Evolutionary conservation across 2,797 vertebrate genomes (phyloP).

Genomic region (Galaxias olidus): DNA sequence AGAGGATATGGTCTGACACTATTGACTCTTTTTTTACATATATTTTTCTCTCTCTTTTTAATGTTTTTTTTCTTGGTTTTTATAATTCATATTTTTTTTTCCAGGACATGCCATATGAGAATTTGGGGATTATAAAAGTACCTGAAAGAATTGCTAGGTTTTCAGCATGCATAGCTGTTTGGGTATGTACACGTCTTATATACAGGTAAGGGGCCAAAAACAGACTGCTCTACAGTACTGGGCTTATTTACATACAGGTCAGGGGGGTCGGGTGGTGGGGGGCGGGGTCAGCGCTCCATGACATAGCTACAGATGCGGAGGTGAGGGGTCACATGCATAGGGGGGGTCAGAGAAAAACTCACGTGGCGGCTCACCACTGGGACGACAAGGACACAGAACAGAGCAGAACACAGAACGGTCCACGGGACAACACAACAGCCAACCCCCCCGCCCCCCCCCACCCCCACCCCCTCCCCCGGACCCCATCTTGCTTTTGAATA

Average conservation of each 20-base stretch:
- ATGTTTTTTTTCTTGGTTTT: slow-evolving; percentile 36
- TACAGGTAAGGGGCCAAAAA: slow-evolving; percentile 71
- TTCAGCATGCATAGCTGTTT: slow-evolving; percentile 93
- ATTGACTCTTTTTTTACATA: slow-evolving; percentile 55
- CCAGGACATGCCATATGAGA: slow-evolving; percentile 87
- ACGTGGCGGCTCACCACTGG: slow-evolving; percentile 4
- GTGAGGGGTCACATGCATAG: slow-evolving; percentile 63
- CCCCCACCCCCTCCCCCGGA: slow-evolving; percentile 40
- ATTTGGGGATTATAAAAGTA: slow-evolving; percentile 96
- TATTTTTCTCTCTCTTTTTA: slow-evolving; percentile 62
- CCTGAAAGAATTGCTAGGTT: slow-evolving; percentile 94
- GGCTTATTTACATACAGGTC: slow-evolving; percentile 65
- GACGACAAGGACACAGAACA: not conserved
- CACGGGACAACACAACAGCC: slow-evolving; percentile 57
- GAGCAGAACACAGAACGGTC: slow-evolving; percentile 59
- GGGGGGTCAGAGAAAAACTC: slow-evolving; percentile 46
- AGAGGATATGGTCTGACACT: slow-evolving; percentile 67
- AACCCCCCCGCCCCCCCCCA: slow-evolving; percentile 22
- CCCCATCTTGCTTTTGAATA: slow-evolving; percentile 63
- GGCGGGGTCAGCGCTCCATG: slow-evolving; percentile 46
- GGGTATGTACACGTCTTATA: slow-evolving; percentile 86
- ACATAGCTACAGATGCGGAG: slow-evolving; percentile 61
- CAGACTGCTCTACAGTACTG: slow-evolving; percentile 74
- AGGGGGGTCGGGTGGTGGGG: slow-evolving; percentile 16
- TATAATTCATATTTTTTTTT: slow-evolving; percentile 43